Base-by-base conservation (phyloP, 2,888 invertebrate genomes). In the Agrypnus murinus region DNA sequence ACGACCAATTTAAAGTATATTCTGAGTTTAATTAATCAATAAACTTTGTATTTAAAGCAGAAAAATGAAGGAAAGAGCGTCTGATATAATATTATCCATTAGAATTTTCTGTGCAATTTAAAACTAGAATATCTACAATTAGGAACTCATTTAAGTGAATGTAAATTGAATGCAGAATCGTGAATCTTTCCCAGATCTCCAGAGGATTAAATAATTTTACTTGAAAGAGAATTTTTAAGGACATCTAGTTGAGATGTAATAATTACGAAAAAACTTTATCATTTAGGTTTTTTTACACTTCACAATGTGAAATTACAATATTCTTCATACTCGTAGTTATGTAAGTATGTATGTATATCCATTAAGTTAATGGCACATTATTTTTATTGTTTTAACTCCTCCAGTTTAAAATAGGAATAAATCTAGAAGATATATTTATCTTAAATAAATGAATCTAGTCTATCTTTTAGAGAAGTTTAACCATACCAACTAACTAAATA, bases 291-390 rank as follows among this genome's bases (percentile, higher is more conserved):
- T 12, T 50, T 12, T 31, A 12, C 50, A 8, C 1, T 50, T 10
- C n/a, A 9, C n/a, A 9, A 19, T 19, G 50, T 3, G 5, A 50
- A 19, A 50, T 50, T 50, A 25, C 50, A n/a, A 50, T 6, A 25
- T 50, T 10, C 25, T 19, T 14, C 19, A 31, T 19, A n/a, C n/a
- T n/a, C n/a, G n/a, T n/a, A 12, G 50, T 50, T 31, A 31, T 31
- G 25, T 50, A 50, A 50, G n/a, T 50, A 50, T n/a, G n/a, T n/a
- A n/a, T n/a, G n/a, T n/a, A n/a, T n/a, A 50, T 32, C 50, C 50
- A 50, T 50, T 50, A 50, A 25, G 50, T 12, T 50, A 50, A 50
- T 50, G 50, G 50, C 50, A 46, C 31, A 50, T 50, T 50, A 50
- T 50, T 25, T 50, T 12, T 7, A n/a, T 5, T 12, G n/a, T 17